A percentile compares a stretch with the other conserved stretches of the same genome.
Evolutionary conservation across 2,888 invertebrate species (phyloP).

Genomic region (Drosophila longiperda): DNA sequence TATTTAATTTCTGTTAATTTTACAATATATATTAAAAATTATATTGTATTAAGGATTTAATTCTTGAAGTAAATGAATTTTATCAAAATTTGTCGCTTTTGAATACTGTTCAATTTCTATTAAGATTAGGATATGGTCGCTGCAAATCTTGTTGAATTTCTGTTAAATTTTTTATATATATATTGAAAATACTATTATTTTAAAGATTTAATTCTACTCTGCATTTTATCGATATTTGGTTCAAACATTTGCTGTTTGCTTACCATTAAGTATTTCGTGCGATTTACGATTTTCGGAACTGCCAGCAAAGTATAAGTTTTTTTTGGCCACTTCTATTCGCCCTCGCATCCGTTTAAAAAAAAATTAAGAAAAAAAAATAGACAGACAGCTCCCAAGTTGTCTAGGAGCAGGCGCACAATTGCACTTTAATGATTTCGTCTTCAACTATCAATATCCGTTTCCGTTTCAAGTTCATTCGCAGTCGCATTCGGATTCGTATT

Average conservation of each 20-base stretch:
- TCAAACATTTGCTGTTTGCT: constrained; percentile 11
- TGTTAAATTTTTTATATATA: too few relatives aligned
- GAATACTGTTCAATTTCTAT: too few relatives aligned
- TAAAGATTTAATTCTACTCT: not conserved
- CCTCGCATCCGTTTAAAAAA: constrained; percentile 21
- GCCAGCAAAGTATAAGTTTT: constrained; percentile 17
- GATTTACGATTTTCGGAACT: constrained; percentile 59
- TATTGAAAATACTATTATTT: not conserved
- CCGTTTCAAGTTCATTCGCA: constrained; percentile 75
- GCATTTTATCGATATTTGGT: constrained; percentile 9
- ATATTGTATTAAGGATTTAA: not conserved
- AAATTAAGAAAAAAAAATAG: not conserved
- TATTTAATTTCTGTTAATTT: not conserved
- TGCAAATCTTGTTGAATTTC: too few relatives aligned
- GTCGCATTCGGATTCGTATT: constrained; percentile 49
- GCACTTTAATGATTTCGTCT: constrained; percentile 80
- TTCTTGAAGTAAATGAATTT: too few relatives aligned
- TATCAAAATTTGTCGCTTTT: too few relatives aligned
- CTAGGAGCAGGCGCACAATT: constrained; percentile 58
- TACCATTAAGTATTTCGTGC: constrained; percentile 13
- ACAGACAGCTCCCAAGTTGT: constrained; percentile 11
- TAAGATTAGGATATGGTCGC: too few relatives aligned
- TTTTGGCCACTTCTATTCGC: not conserved
- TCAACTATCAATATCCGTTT: constrained; percentile 83
- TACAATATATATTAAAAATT: not conserved